phyloP scores from a whole-genome alignment of 2,113 vertebrate species.

The Dolichallabes microphthalmus region DNA sequence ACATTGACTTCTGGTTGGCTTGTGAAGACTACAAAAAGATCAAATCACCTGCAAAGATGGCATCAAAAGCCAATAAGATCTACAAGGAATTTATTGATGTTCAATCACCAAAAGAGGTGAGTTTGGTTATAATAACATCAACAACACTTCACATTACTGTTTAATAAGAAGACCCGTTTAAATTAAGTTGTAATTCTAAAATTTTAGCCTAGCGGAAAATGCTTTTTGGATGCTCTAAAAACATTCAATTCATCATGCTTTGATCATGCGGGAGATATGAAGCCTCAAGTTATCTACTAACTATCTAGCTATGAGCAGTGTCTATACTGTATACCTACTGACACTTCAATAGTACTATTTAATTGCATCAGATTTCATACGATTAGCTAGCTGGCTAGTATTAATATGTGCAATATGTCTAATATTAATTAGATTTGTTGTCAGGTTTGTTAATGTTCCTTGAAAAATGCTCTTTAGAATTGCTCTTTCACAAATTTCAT shows the following conservation, averaged over 20 bases:
- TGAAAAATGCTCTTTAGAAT: neutral
- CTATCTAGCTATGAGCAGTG: neutral
- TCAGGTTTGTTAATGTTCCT: neutral
- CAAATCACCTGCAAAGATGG: slow-evolving; percentile 79
- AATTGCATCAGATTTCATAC: neutral
- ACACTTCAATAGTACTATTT: too few relatives aligned
- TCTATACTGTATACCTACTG: neutral
- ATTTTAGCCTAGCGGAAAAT: neutral
- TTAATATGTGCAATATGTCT: neutral
- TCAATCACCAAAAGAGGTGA: slow-evolving; percentile 86
- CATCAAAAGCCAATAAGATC: slow-evolving; percentile 86
- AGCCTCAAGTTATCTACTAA: neutral
- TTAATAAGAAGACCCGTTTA: neutral
- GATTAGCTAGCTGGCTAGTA: neutral
- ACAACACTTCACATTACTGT: neutral
- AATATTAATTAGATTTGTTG: neutral
- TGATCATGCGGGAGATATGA: too few relatives aligned
- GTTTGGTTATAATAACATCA: neutral
- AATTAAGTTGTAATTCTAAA: neutral
- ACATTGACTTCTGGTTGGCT: slow-evolving; percentile 96
- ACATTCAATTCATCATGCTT: neutral
- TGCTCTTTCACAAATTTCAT: neutral
- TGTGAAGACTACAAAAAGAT: slow-evolving; percentile 94
- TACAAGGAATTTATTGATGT: slow-evolving; percentile 88
- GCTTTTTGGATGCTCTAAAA: neutral